Percentiles rank a stretch among this genome's conserved stretches.
Evolutionary conservation across 2,888 invertebrate genomes (phyloP).

Genomic region (Lissocephala sabroskyi): DNA sequence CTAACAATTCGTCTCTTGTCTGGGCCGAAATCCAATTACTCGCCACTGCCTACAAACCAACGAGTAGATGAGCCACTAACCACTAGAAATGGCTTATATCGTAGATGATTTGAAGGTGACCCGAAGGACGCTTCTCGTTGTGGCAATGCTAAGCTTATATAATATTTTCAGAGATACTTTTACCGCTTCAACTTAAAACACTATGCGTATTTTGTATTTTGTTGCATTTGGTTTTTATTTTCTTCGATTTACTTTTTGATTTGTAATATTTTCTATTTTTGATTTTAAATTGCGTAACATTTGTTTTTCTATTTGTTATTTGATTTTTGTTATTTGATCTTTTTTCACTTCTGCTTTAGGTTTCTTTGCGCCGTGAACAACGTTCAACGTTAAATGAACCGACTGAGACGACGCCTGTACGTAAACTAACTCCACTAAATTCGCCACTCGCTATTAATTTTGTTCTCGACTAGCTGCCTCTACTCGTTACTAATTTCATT

Average conservation of each 20-base stretch:
- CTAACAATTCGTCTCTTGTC: no score
- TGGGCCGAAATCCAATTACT: no score
- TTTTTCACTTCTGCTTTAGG: conserved; percentile 74
- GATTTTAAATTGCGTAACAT: conserved; percentile 58
- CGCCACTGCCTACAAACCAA: no score
- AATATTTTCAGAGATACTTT: no score
- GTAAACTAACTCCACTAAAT: conserved; percentile 66
- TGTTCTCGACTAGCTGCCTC: conserved; percentile 14
- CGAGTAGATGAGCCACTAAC: no score
- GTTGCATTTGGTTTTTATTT: conserved; percentile 9
- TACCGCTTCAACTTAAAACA: background rate
- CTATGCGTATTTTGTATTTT: background rate
- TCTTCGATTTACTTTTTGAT: conserved; percentile 17
- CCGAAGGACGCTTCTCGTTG: no score
- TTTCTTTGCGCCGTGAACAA: conserved; percentile 77
- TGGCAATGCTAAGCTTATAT: no score
- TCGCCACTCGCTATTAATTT: conserved; percentile 31
- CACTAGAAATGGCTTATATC: no score
- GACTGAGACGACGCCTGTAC: conserved; percentile 73
- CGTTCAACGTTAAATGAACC: conserved; percentile 73
- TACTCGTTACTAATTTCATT: conserved; percentile 29
- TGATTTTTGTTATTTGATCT: conserved; percentile 61
- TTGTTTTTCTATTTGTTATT: conserved; percentile 74
- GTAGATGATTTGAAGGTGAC: no score
- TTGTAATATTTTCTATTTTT: conserved; percentile 10